phyloP scores from a whole-genome alignment of 2,113 vertebrate species.

The Mionectes macconnelli region DNA sequence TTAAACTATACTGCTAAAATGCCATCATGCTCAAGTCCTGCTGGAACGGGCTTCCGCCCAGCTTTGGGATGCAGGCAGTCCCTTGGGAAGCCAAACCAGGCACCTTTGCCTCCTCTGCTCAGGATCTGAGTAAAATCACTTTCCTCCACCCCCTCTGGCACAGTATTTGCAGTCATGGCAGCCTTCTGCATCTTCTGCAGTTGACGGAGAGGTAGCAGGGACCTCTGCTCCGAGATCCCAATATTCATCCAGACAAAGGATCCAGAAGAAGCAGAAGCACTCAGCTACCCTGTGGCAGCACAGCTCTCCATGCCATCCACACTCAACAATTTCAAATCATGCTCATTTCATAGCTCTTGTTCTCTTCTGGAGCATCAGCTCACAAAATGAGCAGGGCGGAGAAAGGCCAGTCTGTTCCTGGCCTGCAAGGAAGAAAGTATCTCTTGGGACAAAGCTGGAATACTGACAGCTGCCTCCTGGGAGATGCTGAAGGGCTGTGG shows the following conservation, averaged over 20 bases:
- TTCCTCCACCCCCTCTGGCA: not conserved
- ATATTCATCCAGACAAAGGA: not conserved
- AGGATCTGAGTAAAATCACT: not conserved
- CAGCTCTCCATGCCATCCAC: not conserved
- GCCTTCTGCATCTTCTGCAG: not conserved
- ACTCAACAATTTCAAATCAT: not conserved
- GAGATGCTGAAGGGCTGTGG: not conserved
- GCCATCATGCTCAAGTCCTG: not conserved
- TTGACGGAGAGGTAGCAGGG: not conserved
- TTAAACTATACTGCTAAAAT: not conserved
- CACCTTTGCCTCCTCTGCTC: not conserved
- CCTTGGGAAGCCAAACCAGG: not conserved
- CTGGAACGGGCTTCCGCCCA: not conserved
- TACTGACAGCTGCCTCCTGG: not conserved
- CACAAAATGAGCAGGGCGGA: not conserved
- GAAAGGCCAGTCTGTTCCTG: not conserved
- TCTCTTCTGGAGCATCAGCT: not conserved
- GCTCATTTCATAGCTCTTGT: not conserved
- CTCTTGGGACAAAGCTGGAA: not conserved
- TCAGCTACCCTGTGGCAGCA: not conserved
- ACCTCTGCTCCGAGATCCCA: not conserved
- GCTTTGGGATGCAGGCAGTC: not conserved
- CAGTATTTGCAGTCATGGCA: accelerated
- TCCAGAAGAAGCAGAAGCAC: not conserved
- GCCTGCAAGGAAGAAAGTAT: not conserved